A percentile compares a stretch with the other conserved stretches of the same genome.
Evolutionary conservation across 2,113 vertebrate species (phyloP).

Genomic region (Bubo bubo): DNA sequence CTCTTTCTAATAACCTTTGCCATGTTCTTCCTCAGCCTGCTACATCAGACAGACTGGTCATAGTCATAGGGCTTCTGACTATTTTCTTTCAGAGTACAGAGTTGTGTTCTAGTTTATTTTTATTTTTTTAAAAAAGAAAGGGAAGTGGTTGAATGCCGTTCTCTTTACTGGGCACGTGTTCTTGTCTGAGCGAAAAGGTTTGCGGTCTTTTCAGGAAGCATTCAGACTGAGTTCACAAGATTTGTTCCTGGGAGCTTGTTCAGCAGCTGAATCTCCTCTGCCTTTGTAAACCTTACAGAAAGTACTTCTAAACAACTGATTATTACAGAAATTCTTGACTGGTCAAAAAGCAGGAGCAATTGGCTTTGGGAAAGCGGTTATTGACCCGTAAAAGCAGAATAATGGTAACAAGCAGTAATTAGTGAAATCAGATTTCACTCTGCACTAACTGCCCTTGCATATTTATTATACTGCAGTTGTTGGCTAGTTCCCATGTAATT

Average conservation of each 20-base stretch:
- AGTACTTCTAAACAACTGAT: not conserved
- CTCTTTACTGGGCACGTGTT: not conserved
- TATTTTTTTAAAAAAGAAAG: not conserved
- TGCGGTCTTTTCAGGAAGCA: not conserved
- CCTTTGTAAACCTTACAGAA: not conserved
- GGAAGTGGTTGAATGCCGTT: not conserved
- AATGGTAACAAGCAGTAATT: not conserved
- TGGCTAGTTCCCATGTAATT: not conserved
- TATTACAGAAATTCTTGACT: not conserved
- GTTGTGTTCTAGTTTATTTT: not conserved
- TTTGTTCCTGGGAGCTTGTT: not conserved
- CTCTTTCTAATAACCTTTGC: not conserved
- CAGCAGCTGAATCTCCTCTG: not conserved
- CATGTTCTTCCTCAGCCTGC: not conserved
- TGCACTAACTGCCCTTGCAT: not conserved
- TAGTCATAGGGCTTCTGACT: not conserved
- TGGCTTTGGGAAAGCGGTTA: not conserved
- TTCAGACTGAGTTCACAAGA: not conserved
- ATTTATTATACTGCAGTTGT: not conserved
- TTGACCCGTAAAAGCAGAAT: not conserved
- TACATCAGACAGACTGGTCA: not conserved
- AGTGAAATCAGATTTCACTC: slow-evolving; percentile 6
- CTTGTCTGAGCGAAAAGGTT: not conserved
- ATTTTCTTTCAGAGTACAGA: not conserved
- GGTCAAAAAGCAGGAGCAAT: not conserved